Base-by-base conservation (phyloP, 2,888 invertebrate genomes). In the Meta bourneti region DNA sequence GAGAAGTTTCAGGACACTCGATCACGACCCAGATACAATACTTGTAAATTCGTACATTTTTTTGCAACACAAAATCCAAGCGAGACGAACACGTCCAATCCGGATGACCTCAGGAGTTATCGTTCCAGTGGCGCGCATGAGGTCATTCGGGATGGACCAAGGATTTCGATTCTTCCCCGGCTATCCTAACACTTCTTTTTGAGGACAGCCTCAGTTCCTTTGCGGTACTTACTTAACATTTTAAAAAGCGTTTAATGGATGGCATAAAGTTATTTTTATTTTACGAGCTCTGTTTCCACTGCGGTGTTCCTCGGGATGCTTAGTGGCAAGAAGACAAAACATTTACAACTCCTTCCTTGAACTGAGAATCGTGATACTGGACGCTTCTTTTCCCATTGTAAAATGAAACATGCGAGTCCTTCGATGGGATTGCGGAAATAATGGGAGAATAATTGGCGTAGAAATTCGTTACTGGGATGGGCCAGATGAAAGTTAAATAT, bases 131-230 rank as follows among this genome's bases (percentile, higher is more conserved):
- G 81, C 75, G 69, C 70, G 20, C 48, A 71, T 83, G 77, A 89
- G 89, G 89, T 90, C 89, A 90, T 13, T 61, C 51, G 89, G 71
- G 71, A 49, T 81, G 89, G 89, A 90, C 89, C 89, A 83, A 83
- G 52, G 72, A 90, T 77, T 79, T 52, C 61, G 7, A 82, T 78
- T 78, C 70, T 78, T 78, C 13, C 20, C 8, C 48, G 16, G 34
- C 34, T 34, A 34, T 34, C 54, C n/a, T 75, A 34, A 54, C 11
- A 11, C 34, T 70, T 72, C 61, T 80, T 87, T 80, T 74, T 20
- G 61, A 16, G 20, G 82, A 72, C 71, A 82, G 16, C 7, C 9
- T 49, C n/a, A 0, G 9, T 8, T 81, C 7, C 16, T 51, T 34
- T 71, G 19, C 20, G 48, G n/a, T 20, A 61, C 52, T 80, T 80